These are phyloP conservation scores for Argyra leucocephala DNA, from an alignment of 2,888 invertebrate species.

Conservation along the genomic window DNA sequence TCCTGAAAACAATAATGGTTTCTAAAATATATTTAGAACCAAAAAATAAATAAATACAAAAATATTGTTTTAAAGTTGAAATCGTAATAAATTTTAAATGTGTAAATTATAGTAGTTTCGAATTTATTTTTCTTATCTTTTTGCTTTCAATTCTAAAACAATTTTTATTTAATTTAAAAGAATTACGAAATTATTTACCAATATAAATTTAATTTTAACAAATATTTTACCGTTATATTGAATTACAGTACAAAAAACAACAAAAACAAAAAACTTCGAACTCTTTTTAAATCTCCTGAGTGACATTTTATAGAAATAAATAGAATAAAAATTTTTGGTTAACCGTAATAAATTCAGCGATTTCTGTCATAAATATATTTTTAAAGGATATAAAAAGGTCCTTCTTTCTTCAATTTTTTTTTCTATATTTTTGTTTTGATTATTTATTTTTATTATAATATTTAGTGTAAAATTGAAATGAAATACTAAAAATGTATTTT, in stretches of 20 bases:
- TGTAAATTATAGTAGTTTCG: too few relatives aligned
- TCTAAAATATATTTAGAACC: too few relatives aligned
- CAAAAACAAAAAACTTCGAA: slow-evolving; percentile 8
- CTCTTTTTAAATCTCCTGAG: slow-evolving; percentile 35
- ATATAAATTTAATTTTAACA: too few relatives aligned
- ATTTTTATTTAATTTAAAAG: too few relatives aligned
- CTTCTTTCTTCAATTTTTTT: background rate
- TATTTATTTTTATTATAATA: background rate
- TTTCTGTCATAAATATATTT: slow-evolving; percentile 20
- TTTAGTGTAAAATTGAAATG: background rate
- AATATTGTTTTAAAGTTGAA: too few relatives aligned
- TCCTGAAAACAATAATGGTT: too few relatives aligned
- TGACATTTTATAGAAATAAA: slow-evolving; percentile 36
- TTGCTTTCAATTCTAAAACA: too few relatives aligned
- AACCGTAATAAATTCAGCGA: slow-evolving; percentile 37
- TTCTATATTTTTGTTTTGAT: background rate
- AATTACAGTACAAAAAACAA: background rate
- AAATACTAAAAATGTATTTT: background rate
- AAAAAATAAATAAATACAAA: too few relatives aligned
- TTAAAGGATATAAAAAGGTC: background rate
- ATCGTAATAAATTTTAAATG: too few relatives aligned
- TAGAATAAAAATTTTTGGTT: slow-evolving; percentile 27
- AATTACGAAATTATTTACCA: too few relatives aligned
- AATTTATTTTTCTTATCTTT: too few relatives aligned
- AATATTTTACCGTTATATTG: too few relatives aligned